These are phyloP conservation scores for Cairina moschata DNA, from an alignment of 2,113 vertebrate genomes.

Conservation along the genomic window DNA sequence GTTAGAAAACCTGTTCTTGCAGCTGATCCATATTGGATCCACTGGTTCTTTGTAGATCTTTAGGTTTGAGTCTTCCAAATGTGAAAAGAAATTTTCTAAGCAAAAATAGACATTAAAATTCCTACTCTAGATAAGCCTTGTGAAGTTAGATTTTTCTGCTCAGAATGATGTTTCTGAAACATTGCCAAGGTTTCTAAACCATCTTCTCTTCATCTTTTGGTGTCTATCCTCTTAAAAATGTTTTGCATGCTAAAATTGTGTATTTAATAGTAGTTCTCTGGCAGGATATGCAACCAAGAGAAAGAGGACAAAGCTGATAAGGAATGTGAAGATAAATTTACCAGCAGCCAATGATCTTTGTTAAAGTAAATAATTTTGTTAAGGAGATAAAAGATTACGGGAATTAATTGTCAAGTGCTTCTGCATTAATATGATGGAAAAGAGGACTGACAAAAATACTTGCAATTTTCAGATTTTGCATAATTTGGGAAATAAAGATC, in stretches of 20 bases:
- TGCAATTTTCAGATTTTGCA: neutral
- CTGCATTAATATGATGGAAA: neutral
- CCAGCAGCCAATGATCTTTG: neutral
- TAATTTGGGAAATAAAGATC: neutral
- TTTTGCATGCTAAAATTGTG: neutral
- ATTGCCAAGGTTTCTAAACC: neutral
- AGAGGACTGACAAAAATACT: neutral
- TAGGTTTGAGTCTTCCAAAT: neutral
- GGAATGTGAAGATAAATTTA: neutral
- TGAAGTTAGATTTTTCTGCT: neutral
- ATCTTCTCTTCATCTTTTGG: neutral
- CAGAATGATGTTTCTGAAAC: neutral
- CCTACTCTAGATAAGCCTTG: neutral
- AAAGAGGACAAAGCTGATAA: neutral
- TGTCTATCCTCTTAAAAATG: neutral
- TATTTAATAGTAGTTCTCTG: neutral
- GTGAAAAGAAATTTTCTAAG: neutral
- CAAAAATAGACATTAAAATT: neutral
- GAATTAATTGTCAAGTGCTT: neutral
- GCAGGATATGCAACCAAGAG: neutral
- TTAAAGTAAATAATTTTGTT: neutral
- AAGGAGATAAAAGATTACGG: conserved; percentile 10
- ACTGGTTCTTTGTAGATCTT: neutral
- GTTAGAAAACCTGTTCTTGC: neutral
- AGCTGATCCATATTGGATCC: neutral